Conservation (phyloP, 2,797 vertebrate genomes). For the Melanotaenia nigrans region DNA sequence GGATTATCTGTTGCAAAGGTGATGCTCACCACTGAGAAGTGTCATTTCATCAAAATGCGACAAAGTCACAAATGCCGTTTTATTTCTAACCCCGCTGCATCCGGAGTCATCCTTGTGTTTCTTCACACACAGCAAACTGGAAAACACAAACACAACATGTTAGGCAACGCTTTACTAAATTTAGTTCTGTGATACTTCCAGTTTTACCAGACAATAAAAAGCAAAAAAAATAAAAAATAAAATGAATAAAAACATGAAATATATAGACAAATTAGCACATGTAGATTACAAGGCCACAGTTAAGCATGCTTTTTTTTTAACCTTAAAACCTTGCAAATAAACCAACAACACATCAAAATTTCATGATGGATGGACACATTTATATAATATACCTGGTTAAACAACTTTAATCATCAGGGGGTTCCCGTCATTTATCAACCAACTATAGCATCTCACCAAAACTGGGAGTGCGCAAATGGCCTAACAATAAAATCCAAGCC, state of each 20-base stretch:
- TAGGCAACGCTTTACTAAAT: conserved; percentile 7
- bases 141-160: conserved; percentile 55
- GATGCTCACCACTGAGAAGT: conserved; percentile 88
- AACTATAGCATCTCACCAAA: too few relatives aligned
- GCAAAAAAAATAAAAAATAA: not conserved
- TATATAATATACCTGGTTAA: too few relatives aligned
- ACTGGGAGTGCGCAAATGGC: too few relatives aligned
- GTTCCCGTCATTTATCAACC: too few relatives aligned
- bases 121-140: conserved; percentile 91
- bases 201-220: not conserved
- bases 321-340: too few relatives aligned
- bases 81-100: conserved; percentile 91
- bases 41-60: conserved; percentile 90
- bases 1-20: not conserved
- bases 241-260: not conserved
- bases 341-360: too few relatives aligned
- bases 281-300: too few relatives aligned
- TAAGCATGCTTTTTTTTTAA: too few relatives aligned
- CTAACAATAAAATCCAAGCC: too few relatives aligned
- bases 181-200: not conserved
- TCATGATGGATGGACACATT: too few relatives aligned
- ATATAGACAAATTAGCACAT: not conserved
- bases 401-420: too few relatives aligned
- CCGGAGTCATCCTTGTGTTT: conserved; percentile 87
- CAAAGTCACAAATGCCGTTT: conserved; percentile 87